Evolutionary conservation across 2,113 vertebrate genomes (phyloP).

Genomic region (Ceyx cyanopectus): DNA sequence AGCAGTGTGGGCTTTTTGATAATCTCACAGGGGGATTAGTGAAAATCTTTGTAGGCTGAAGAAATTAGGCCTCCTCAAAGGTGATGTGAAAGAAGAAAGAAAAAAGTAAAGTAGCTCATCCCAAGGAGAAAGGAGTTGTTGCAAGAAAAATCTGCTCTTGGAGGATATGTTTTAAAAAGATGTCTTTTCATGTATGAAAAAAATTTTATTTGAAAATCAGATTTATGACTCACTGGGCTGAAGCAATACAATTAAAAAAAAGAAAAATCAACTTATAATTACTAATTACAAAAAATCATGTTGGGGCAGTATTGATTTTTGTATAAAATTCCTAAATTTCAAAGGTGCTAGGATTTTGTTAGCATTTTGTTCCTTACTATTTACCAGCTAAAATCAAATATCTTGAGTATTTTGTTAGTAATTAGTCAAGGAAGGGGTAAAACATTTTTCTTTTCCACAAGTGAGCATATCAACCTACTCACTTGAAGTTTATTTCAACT

Average conservation of each 20-base stretch:
- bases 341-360: not conserved
- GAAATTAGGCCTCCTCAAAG: not conserved
- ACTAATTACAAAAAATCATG: not conserved
- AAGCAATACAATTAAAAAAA: not conserved
- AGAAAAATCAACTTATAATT: not conserved
- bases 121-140: constrained; percentile 3
- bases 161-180: not conserved
- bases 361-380: not conserved
- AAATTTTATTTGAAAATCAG: not conserved
- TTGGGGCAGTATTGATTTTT: not conserved
- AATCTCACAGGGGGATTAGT: not conserved
- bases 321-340: not conserved
- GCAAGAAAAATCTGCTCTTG: not conserved
- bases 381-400: not conserved
- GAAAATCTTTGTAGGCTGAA: not conserved
- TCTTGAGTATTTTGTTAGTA: not conserved
- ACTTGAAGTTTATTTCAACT: not conserved
- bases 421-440: not conserved
- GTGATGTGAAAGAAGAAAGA: not conserved
- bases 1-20: not conserved
- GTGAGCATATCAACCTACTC: not conserved
- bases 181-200: not conserved
- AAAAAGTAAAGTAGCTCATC: not conserved
- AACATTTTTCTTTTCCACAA: not conserved
- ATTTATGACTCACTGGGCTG: not conserved